Base-by-base conservation (phyloP, 92 coral and sea anemone species). In the Palythoa heliodiscus region DNA sequence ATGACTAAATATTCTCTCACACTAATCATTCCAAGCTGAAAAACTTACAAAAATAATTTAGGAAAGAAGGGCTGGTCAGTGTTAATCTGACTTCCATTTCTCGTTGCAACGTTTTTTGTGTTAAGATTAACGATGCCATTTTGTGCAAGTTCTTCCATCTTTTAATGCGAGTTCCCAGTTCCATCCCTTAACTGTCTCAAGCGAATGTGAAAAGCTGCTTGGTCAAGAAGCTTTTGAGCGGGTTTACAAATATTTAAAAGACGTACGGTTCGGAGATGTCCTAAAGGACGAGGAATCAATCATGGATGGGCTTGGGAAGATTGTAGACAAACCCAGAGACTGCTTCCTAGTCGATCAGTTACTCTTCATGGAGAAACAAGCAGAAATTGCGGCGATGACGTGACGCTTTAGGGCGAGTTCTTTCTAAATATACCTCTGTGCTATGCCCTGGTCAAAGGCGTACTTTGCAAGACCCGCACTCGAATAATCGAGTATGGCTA, bases 331-430 rank as follows among this genome's bases (percentile, higher is more conserved):
- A 47, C 96, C 98, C 0, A 82, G 95, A 40, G 98, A 96, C 91
- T 96, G 98, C 84, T 96, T 96, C 57, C 83, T 96, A 4, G 98
- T 96, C 37, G 98, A 96, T 84, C 98, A 96, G 61, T 77, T 96
- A 15, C 88, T 96, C 38, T 96, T 96, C 68, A 92, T 96, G 96
- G 98, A 96, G 53, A 96, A 94, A 92, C 98, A 96, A 75, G 98
- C 93, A 24, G 98, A 96, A 78, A 96, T 95, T 67, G 92, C 93
- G 48, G 92, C 95, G 25, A 93, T 93, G 96, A 93, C 91, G 78
- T 88, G 78, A 82, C 68, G 83, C 70, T 8, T 40, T 11, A 22
- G 23, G 5, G 37, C 73, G 2, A 20, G 55, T 74, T 11, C 58
- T 11, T 5, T 9, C 19, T 67, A 43, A 43, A 66, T 67, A 77